phyloP scores from a whole-genome alignment of 1,140 invertebrate species.

The Cydia splendana region DNA sequence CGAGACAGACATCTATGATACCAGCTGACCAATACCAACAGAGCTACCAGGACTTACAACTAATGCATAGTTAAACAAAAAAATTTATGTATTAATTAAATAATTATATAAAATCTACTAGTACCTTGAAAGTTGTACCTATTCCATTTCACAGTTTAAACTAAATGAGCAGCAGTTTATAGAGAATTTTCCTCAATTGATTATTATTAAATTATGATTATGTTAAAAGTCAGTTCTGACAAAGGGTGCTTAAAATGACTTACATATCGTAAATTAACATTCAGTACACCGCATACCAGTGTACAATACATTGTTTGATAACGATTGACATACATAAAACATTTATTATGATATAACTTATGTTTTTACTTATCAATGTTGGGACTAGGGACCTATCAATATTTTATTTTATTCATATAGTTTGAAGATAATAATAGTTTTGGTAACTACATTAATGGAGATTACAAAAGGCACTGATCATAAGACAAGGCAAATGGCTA shows the following conservation, averaged over 20 bases:
- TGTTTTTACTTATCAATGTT: neutral
- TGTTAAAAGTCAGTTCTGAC: neutral
- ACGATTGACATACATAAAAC: conserved; percentile 5
- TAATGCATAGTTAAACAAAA: too few species aligned
- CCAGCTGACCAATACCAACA: too few species aligned
- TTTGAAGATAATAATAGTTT: neutral
- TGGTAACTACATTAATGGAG: neutral
- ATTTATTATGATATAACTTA: neutral
- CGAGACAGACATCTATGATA: too few species aligned
- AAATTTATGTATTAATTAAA: too few species aligned
- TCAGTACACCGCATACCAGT: neutral
- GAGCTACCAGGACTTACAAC: too few species aligned
- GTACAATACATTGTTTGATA: neutral
- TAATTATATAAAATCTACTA: too few species aligned
- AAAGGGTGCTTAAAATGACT: neutral
- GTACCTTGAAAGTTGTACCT: too few species aligned
- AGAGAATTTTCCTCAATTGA: neutral
- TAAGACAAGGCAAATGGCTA: neutral
- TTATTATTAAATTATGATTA: neutral
- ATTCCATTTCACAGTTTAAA: too few species aligned
- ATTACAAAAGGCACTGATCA: neutral
- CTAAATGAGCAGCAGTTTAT: neutral
- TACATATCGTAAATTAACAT: neutral
- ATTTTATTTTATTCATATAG: neutral
- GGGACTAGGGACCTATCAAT: neutral